phyloP scores from a whole-genome alignment of 2,888 invertebrate species.

The Harpalus rubripes region DNA sequence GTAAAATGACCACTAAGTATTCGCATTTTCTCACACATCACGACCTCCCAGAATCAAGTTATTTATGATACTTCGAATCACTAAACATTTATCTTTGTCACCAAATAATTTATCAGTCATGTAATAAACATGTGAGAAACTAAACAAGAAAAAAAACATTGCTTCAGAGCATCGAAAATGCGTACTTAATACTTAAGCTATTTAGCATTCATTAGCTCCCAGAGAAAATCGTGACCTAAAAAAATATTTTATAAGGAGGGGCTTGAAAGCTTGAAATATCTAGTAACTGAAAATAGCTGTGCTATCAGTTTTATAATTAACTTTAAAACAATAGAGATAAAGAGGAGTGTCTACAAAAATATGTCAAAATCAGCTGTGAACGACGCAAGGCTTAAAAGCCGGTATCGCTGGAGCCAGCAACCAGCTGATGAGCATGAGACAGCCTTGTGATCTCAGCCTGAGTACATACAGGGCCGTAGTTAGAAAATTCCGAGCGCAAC shows the following conservation, averaged over 20 bases:
- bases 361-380: conserved; percentile 65
- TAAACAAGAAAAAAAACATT: conserved; percentile 37
- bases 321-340: conserved; percentile 61
- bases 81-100: conserved; percentile 27
- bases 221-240: conserved; percentile 45
- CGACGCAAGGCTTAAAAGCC: conserved; percentile 30
- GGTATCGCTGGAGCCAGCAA: conserved; percentile 42
- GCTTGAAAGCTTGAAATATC: neutral
- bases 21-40: conserved; percentile 42
- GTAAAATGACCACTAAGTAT: conserved; percentile 36
- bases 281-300: conserved; percentile 30
- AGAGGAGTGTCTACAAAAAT: conserved; percentile 57
- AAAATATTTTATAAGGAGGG: conserved; percentile 26
- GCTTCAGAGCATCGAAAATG: conserved; percentile 28
- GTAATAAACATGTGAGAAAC: conserved; percentile 37
- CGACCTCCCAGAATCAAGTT: conserved; percentile 10
- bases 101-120: conserved; percentile 48
- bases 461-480: conserved; percentile 20
- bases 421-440: conserved; percentile 49
- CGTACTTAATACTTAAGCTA: conserved; percentile 31
- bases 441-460: conserved; percentile 31
- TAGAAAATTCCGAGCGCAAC: too few species aligned
- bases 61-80: conserved; percentile 23
- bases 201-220: conserved; percentile 46
- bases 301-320: conserved; percentile 41